Evolutionary conservation across 2,113 vertebrate genomes (phyloP), one percentile per base, ranked within the genome.

Genomic region (Falcunculus frontatus): DNA sequence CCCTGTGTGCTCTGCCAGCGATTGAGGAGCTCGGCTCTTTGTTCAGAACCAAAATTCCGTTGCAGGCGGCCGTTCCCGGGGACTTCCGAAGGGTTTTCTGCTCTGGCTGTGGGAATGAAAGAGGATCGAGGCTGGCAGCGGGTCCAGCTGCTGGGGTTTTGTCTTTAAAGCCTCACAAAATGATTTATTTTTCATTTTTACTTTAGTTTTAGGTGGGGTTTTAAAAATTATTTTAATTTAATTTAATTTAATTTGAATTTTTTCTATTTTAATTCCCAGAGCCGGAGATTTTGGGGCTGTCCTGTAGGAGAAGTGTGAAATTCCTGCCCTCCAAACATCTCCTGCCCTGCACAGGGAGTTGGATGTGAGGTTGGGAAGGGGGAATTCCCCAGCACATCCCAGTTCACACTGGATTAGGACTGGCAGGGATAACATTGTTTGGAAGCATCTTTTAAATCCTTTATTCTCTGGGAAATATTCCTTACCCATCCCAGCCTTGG

Each of bases 381-480:
- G 52, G 12, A 72, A 47, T 75, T 55, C 41, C 55, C n/a, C 8
- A 1, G 22, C 2, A 5, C 4, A 0, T 57, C 83, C 60, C 33
- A 16, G 2, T n/a, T 74, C 20, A 5, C 13, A 1, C 35, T 17
- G 56, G 33, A 2, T 35, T 39, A 18, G 39, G 13, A 30, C 32
- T 78, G 82, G 2, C 23, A 27, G 2, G 1, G 25, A 19, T 7
- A 13, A 26, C 3, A 4, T 4, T 11, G 16, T 26, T n/a, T 55
- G n/a, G n/a, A 47, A 79, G 9, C 33, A 16, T 10, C 7, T 25
- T 50, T 57, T 15, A 32, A 39, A 47, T n/a, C 25, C 32, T 0
- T 0, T 32, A 0, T 47, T 29, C 25, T 11, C 32, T 37, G n/a
- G 35, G 46, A 50, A 77, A 18, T 0, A 0, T 44, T 60, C 56